Base-by-base conservation (phyloP, 2,888 invertebrate species). In the Lasioglossum leucozonium region DNA sequence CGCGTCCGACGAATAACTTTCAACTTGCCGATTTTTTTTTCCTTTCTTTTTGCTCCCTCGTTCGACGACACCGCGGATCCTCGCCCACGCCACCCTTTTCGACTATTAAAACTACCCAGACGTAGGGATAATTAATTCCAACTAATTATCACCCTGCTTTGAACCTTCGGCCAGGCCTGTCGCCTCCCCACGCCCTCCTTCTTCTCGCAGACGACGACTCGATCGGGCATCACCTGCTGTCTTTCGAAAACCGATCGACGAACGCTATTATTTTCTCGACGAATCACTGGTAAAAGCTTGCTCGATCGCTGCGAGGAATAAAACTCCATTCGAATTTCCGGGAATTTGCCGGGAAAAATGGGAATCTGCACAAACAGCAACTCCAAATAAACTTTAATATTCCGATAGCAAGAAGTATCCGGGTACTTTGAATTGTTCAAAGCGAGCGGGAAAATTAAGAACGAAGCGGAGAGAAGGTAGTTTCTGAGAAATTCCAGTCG, bases 101-200 rank as follows among this genome's bases (percentile, higher is more conserved):
- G 86, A 86, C 86, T 85, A 91, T 90, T 91, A 91, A 91, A 91
- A 91, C 90, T 91, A 89, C 82, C 79, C 91, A 91, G 90, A 91
- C 90, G 75, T 42, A 26, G 72, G 80, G 78, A 71, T 89, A 90
- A 91, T 91, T 91, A 91, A 87, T 81, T 88, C 51, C 30, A 30
- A 67, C 55, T 37, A 80, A 87, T 88, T 87, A 90, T 78, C 78
- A 77, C 62, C 51, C 40, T 58, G 77, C 77, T 79, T 76, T 76
- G 74, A 84, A 55, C 77, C 72, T 71, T 26, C 30, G 58, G 8
- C 47, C 5, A 40, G 62, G 26, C 34, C 34, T 40, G 71, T 3
- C 22, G n/a, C n/a, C n/a, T n/a, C n/a, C n/a, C n/a, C n/a, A n/a
- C n/a, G n/a, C n/a, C n/a, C n/a, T n/a, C 69, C 30, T n/a, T 58